Base-by-base conservation (phyloP, 2,113 vertebrate genomes). In the Anarhynchus alexandrinus region DNA sequence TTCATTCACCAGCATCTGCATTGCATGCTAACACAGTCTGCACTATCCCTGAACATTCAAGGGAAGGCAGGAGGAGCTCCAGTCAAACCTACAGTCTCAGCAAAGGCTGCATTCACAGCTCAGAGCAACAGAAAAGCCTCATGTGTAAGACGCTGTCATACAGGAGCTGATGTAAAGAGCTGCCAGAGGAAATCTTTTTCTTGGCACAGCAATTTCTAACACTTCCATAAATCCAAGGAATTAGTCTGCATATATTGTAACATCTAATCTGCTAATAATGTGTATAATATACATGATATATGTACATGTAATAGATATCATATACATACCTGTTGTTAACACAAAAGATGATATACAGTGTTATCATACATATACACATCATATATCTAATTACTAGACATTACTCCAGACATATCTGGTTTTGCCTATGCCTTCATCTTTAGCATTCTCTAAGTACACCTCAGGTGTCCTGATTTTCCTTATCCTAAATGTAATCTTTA, bases 1-100 rank as follows among this genome's bases (percentile, higher is more conserved):
- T 89, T 89, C 94, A 91, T 84, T 87, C 95, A 86, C 36, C 81
- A 82, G 91, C 84, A 87, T 84, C 94, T 97, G 93, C 81, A 94
- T 58, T 92, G 94, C 73, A 23, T 91, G 86, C 88, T 92, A 21
- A 29, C 66, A 32, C 55, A 91, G 91, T 10, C 91, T 65, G 82
- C 79, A 18, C 77, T 64, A 59, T 17, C 83, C 77, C 86, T 25
- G 71, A 88, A 45, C 36, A 0, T 34, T 61, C 77, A 49, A 23
- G 91, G 70, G 73, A 65, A 88, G 86, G 94, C 86, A 32, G 83
- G 90, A 94, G 88, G 73, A 94, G 91, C 91, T 96, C 88, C 94
- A 84, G 73, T 49, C 95, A 72, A 82, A 52, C 5, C 62, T 66
- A 42, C 0, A 0, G 76, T 21, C 86, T 85, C 82, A 9, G 95